Percentiles rank a stretch among this genome's conserved stretches.
These are phyloP conservation scores for Chrysomallon squamiferum DNA, from an alignment of 1,140 invertebrate species.

Conservation along the genomic window DNA sequence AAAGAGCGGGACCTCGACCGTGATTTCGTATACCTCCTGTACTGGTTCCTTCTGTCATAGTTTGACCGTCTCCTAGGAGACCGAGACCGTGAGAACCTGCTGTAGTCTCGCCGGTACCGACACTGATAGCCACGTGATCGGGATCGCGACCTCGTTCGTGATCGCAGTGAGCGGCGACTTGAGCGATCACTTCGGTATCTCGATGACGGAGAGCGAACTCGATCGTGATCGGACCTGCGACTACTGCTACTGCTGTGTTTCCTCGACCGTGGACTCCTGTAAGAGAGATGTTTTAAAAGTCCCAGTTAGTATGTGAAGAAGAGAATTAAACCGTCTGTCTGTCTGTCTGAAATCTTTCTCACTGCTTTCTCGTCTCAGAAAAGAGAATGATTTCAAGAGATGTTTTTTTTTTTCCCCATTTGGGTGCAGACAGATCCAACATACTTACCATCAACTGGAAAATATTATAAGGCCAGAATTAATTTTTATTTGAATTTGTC, in stretches of 20 bases:
- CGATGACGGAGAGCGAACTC: slow-evolving; percentile 3
- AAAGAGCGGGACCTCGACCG: slow-evolving; percentile 38
- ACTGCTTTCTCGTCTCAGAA: no score
- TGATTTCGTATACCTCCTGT: slow-evolving; percentile 23
- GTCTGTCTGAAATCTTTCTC: no score
- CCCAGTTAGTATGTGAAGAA: no score
- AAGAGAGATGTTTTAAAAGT: no score
- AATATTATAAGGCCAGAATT: no score
- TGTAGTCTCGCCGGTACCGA: slow-evolving; percentile 11
- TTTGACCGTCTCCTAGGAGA: neutral
- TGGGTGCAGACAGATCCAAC: no score
- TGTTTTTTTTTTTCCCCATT: no score
- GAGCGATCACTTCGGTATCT: neutral
- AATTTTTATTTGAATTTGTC: no score
- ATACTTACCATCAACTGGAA: no score
- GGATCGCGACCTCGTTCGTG: slow-evolving; percentile 32
- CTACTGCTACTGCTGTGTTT: slow-evolving; percentile 6
- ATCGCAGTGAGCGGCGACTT: slow-evolving; percentile 6
- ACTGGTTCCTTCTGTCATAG: neutral
- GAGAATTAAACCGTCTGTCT: no score
- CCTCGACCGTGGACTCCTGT: slow-evolving; percentile 1
- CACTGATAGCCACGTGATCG: slow-evolving; percentile 13
- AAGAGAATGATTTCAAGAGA: no score
- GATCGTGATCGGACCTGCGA: neutral
- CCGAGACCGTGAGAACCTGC: slow-evolving; percentile 3